Base-by-base conservation (phyloP, 64 coral and sea anemone species). In the Exaiptasia diaphana region DNA sequence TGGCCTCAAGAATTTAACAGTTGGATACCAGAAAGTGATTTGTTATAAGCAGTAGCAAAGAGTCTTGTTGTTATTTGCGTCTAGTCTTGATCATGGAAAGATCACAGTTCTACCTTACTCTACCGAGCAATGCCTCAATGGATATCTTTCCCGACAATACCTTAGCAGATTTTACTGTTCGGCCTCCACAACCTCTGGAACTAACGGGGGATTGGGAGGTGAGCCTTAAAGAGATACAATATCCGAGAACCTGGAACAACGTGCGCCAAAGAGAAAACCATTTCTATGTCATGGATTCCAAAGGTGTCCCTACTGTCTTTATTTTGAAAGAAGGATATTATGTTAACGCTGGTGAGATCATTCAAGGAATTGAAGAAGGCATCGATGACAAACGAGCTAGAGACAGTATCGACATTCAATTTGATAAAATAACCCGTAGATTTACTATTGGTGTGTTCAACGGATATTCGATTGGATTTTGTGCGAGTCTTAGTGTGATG, bases 121-220 rank as follows among this genome's bases (percentile, higher is more conserved):
- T 85, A 20, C 82, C 82, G 21, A 85, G 82, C 50, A 85, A 85
- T 43, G 38, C 67, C 6, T 74, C 67, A 33, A 46, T 75, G 53
- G 17, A 85, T 27, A n/a, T 85, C 10, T 85, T 59, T 49, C 68
- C 82, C n/a, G 33, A 71, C 2, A 85, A 85, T 34, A 85, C 50
- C 5, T 22, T 85, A 1, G 50, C 82, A 29, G 33, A 85, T 75
- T 85, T 85, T 14, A 85, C 18, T 36, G 82, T 85, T 3, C 37
- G 63, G 18, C 56, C 54, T 23, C 69, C 69, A 1, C 48, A 85
- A 35, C 33, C 69, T 8, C 18, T 85, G 22, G 55, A 55, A 9
- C 56, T 75, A 23, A 24, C 33, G n/a, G 68, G 68, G 21, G 34
- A 59, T 29, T 75, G 68, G 70, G 82, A 73, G 24, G 68, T 85